Percentiles rank a stretch among this genome's conserved stretches.
Evolutionary conservation across 2,888 invertebrate genomes (phyloP).

Genomic region (Amphipoea oculea): DNA sequence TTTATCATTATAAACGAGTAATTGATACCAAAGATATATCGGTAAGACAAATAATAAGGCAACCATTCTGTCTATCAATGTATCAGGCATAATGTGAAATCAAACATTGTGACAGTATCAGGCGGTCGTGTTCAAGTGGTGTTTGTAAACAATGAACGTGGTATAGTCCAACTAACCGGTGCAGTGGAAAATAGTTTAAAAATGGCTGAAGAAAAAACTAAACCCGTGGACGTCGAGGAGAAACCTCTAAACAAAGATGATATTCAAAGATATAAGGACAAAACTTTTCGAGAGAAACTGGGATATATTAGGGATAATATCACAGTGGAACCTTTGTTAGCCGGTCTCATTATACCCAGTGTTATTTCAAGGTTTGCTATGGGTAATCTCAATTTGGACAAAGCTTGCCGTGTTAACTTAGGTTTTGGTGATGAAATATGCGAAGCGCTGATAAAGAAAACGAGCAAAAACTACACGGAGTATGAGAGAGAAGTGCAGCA

Average conservation of each 20-base stretch:
- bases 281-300: conserved; percentile 80
- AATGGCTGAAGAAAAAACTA: conserved; percentile 81
- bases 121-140: conserved; percentile 70
- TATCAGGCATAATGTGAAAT: conserved; percentile 78
- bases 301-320: conserved; percentile 88
- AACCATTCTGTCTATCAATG: conserved; percentile 75
- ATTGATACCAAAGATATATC: conserved; percentile 87
- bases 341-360: conserved; percentile 93
- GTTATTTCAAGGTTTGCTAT: conserved; percentile 93
- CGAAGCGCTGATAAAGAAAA: conserved; percentile 81
- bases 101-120: conserved; percentile 75
- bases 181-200: conserved; percentile 56
- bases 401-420: conserved; percentile 86
- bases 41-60: conserved; percentile 82
- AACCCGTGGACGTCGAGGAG: conserved; percentile 78
- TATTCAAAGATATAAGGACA: conserved; percentile 75
- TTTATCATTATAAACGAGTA: conserved; percentile 83
- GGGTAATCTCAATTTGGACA: conserved; percentile 86
- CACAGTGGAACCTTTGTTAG: conserved; percentile 93
- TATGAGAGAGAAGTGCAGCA: conserved; percentile 92
- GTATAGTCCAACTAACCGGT: conserved; percentile 61
- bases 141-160: conserved; percentile 78
- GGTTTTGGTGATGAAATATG: conserved; percentile 82
- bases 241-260: conserved; percentile 81
- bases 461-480: conserved; percentile 88